These are phyloP conservation scores for Luehdorfia chinensis DNA, from an alignment of 1,140 invertebrate genomes.

Conservation along the genomic window DNA sequence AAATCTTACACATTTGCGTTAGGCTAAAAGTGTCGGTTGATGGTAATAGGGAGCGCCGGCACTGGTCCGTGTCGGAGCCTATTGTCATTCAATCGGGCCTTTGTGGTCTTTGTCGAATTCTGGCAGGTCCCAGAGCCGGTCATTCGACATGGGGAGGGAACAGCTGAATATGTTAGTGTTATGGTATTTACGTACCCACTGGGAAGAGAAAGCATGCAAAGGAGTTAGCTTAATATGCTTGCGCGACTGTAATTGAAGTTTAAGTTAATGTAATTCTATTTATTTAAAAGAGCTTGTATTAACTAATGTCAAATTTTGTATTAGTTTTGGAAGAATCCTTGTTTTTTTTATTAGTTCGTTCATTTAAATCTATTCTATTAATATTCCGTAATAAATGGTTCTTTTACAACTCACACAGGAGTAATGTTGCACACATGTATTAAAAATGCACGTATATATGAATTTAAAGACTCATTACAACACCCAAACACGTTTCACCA, in stretches of 20 bases:
- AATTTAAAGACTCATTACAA: slow-evolving; percentile 7
- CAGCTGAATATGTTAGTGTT: slow-evolving; percentile 20
- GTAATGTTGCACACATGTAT: too few species aligned
- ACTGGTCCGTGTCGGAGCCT: slow-evolving; percentile 43
- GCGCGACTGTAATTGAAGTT: too few species aligned
- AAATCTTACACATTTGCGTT: background rate
- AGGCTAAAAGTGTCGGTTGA: slow-evolving; percentile 6
- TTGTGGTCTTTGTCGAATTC: slow-evolving; percentile 51
- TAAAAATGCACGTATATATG: too few species aligned
- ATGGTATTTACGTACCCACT: background rate
- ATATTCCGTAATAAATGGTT: too few species aligned
- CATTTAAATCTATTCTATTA: too few species aligned
- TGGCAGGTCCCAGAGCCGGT: slow-evolving; percentile 22
- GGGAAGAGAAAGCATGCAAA: background rate
- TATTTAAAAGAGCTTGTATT: too few species aligned
- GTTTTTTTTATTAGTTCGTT: too few species aligned
- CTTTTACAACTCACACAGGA: too few species aligned
- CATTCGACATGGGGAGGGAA: slow-evolving; percentile 31
- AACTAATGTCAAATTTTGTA: too few species aligned
- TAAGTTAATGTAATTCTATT: background rate
- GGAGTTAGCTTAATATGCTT: too few species aligned
- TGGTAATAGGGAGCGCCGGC: slow-evolving; percentile 25
- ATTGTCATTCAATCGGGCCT: slow-evolving; percentile 65
- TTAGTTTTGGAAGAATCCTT: too few species aligned
- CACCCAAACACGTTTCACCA: slow-evolving; percentile 11